Evolutionary conservation across 2,113 vertebrate species (phyloP).

Genomic region (Lucifuga dentata): DNA sequence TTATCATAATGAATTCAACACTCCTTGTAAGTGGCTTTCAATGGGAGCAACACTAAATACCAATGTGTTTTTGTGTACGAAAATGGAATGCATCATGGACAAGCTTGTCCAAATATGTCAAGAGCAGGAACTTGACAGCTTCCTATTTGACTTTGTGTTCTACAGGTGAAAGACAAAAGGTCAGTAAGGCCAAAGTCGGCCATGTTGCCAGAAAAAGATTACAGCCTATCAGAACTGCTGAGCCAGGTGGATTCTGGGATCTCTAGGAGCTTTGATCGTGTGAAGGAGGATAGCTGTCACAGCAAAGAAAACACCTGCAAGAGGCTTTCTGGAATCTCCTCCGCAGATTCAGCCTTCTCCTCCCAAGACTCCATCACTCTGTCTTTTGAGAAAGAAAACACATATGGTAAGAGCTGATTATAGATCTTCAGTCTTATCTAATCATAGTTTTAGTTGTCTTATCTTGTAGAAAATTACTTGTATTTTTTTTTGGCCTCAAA

Average conservation of each 20-base stretch:
- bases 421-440: neutral
- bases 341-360: conserved; percentile 96
- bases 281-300: conserved; percentile 89
- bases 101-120: conserved; percentile 13
- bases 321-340: conserved; percentile 94
- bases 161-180: conserved; percentile 71
- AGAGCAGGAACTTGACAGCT: no score
- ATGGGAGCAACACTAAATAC: neutral
- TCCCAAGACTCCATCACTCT: conserved; percentile 95
- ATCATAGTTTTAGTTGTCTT: no score
- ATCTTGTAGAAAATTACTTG: neutral
- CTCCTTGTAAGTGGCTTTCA: neutral
- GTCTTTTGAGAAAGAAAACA: conserved; percentile 93
- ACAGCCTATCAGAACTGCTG: conserved; percentile 92
- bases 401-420: conserved; percentile 80
- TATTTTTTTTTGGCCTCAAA: neutral
- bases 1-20: neutral
- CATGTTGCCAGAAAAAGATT: conserved; percentile 89
- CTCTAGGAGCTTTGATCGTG: conserved; percentile 88
- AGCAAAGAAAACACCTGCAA: conserved; percentile 89
- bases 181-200: conserved; percentile 83
- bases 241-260: conserved; percentile 95
- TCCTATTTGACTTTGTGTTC: conserved; percentile 29
- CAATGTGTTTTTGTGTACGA: neutral
- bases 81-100: conserved; percentile 31